Evolutionary conservation across 2,888 invertebrate species (phyloP).

Genomic region (Clivina fossor): DNA sequence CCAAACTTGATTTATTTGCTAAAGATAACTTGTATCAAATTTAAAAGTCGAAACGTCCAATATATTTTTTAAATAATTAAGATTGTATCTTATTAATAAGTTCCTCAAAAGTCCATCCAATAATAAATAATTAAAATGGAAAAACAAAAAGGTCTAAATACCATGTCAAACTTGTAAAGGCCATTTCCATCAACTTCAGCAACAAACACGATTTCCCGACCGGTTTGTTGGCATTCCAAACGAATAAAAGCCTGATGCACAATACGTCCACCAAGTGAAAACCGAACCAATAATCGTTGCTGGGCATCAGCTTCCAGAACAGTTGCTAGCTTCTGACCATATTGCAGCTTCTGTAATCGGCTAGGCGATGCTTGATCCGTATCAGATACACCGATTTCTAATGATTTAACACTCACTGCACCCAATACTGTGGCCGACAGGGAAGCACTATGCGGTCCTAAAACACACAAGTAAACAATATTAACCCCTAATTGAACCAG

Average conservation of each 20-base stretch:
- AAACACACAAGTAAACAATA: too few relatives aligned
- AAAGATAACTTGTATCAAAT: too few relatives aligned
- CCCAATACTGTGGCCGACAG: conserved; percentile 69
- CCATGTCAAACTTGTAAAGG: conserved; percentile 89
- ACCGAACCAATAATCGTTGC: conserved; percentile 80
- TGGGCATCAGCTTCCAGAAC: conserved; percentile 83
- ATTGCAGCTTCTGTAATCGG: conserved; percentile 70
- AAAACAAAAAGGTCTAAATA: too few relatives aligned
- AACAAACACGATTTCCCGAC: conserved; percentile 90
- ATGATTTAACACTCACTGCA: conserved; percentile 71
- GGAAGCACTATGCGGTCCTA: conserved; percentile 53
- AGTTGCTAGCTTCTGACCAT: conserved; percentile 70
- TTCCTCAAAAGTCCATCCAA: too few relatives aligned
- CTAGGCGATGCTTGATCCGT: conserved; percentile 86
- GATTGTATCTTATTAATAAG: too few relatives aligned
- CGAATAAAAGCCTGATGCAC: conserved; percentile 89
- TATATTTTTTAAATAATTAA: too few relatives aligned
- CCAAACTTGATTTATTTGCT: too few relatives aligned
- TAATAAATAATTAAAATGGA: too few relatives aligned
- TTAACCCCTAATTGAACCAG: too few relatives aligned
- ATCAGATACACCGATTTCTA: conserved; percentile 88
- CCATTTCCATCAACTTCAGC: conserved; percentile 80
- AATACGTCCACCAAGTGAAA: conserved; percentile 71
- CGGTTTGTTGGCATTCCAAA: conserved; percentile 64
- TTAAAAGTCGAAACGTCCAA: too few relatives aligned